Evolutionary conservation across 2,888 invertebrate genomes (phyloP).

Genomic region (Saturnia japonica): DNA sequence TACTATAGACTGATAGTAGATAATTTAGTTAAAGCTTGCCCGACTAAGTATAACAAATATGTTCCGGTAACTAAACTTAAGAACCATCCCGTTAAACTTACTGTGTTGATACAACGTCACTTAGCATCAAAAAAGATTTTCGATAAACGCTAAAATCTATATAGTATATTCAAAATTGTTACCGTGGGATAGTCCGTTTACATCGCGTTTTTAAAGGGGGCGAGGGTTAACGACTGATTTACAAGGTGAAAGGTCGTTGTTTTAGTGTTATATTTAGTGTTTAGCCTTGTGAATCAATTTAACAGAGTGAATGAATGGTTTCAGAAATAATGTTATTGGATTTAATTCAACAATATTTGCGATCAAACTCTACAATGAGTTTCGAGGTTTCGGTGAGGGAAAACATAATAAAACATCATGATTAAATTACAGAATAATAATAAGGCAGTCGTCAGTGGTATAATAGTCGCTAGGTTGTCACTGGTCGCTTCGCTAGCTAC

Average conservation of each 20-base stretch:
- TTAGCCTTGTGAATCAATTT: background rate
- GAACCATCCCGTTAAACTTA: background rate
- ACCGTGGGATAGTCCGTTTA: background rate
- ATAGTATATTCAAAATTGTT: background rate
- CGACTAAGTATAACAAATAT: too few relatives aligned
- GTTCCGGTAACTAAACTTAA: too few relatives aligned
- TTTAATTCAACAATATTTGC: background rate
- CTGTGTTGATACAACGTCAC: background rate
- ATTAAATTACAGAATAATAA: background rate
- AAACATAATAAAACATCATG: background rate
- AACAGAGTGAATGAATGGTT: background rate
- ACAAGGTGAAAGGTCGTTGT: conserved; percentile 1
- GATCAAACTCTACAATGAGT: background rate
- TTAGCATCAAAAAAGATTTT: background rate
- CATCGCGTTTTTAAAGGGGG: background rate
- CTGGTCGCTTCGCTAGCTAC: background rate
- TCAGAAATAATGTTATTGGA: background rate
- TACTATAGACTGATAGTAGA: too few relatives aligned
- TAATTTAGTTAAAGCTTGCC: too few relatives aligned
- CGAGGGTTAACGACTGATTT: background rate
- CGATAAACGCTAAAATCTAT: background rate
- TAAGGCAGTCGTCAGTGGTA: background rate
- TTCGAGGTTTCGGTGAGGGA: background rate
- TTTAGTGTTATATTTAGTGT: background rate
- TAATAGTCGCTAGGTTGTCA: too few relatives aligned